Evolutionary conservation across 2,888 invertebrate species (phyloP).

Genomic region (Acanthosepion pharaonis): DNA sequence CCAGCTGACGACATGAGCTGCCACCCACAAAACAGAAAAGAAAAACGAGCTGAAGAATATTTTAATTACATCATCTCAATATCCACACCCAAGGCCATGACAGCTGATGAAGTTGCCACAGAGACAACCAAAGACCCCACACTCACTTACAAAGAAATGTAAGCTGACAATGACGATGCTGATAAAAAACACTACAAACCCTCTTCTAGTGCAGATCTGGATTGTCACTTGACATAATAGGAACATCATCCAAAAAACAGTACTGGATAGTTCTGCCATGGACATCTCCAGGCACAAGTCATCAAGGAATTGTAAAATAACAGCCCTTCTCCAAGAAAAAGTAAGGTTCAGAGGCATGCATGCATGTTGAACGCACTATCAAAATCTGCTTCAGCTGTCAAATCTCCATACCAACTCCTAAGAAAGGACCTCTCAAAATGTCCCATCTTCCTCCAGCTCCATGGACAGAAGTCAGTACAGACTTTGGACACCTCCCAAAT

Average conservation of each 20-base stretch:
- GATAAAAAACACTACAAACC: constrained; percentile 38
- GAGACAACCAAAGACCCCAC: constrained; percentile 53
- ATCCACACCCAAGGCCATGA: constrained; percentile 57
- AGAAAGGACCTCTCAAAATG: constrained; percentile 50
- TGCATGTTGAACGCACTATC: too few species aligned
- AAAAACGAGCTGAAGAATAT: constrained; percentile 57
- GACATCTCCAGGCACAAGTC: too few species aligned
- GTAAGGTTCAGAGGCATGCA: too few species aligned
- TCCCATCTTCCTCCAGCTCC: constrained; percentile 49
- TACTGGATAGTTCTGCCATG: too few species aligned
- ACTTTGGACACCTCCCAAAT: constrained; percentile 50
- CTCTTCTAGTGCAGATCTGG: background rate
- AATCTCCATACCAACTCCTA: constrained; percentile 43
- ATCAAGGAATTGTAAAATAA: too few species aligned
- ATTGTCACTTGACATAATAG: too few species aligned
- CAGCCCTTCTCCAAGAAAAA: too few species aligned
- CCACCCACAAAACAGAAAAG: constrained; percentile 50
- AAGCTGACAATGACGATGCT: constrained; percentile 52
- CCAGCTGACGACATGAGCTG: constrained; percentile 59
- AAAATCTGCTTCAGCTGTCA: constrained; percentile 50
- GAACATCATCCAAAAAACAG: too few species aligned
- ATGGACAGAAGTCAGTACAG: constrained; percentile 48
- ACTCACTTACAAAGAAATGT: constrained; percentile 46
- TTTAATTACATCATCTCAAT: constrained; percentile 53
- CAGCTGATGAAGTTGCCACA: constrained; percentile 54